These are phyloP conservation scores for Conops quadrifasciatus DNA, from an alignment of 2,888 invertebrate genomes.

Conservation along the genomic window DNA sequence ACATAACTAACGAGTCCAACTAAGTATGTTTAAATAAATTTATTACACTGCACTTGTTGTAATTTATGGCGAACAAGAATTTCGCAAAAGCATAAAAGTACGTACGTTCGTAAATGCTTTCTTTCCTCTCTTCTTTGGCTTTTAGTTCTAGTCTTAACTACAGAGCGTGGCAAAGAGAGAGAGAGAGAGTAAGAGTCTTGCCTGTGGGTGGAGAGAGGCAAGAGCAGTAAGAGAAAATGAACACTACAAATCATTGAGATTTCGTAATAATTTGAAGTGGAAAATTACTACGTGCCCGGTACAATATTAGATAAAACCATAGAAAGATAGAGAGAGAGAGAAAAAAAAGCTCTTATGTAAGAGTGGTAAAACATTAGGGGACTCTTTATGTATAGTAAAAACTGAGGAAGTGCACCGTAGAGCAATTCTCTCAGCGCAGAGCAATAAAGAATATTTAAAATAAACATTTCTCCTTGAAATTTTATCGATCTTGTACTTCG, in stretches of 20 bases:
- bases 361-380: neutral
- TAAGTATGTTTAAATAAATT: too few relatives aligned
- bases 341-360: neutral
- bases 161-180: neutral
- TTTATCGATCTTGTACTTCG: too few relatives aligned
- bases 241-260: neutral
- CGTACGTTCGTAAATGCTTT: too few relatives aligned
- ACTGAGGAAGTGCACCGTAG: too few relatives aligned
- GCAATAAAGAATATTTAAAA: too few relatives aligned
- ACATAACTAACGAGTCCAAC: conserved; percentile 6
- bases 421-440: too few relatives aligned
- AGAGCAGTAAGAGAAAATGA: neutral
- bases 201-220: neutral
- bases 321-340: neutral
- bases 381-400: too few relatives aligned
- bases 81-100: too few relatives aligned
- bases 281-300: neutral
- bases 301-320: neutral
- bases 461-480: too few relatives aligned
- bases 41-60: conserved; percentile 10
- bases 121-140: neutral
- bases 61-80: neutral
- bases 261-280: conserved; percentile 7
- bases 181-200: conserved; percentile 34
- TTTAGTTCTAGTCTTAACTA: conserved; percentile 7